Base-by-base conservation (phyloP, 2,888 invertebrate genomes). In the Andrena flavipes region DNA sequence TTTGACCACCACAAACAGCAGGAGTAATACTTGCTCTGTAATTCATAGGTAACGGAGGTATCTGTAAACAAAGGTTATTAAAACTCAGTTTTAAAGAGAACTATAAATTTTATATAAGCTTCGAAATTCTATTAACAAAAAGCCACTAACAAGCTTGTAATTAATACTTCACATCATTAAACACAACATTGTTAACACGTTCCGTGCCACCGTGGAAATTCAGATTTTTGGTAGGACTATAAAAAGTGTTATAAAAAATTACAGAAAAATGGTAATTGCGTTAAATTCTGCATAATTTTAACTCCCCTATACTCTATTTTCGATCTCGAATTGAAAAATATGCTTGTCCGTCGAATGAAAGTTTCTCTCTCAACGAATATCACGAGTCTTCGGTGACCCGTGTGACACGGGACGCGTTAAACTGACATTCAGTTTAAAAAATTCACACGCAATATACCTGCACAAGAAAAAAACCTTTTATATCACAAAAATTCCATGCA, bases 21-120 rank as follows among this genome's bases (percentile, higher is more conserved):
- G 82, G 74, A 68, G 80, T 59, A 87, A 84, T 73, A 76, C 86
- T 85, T 85, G 91, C 90, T 67, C 91, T 90, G 86, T 93, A 93
- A 88, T 93, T 92, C 81, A 92, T 89, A 82, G 93, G 94, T 77
- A 94, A 80, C 16, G 94, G 93, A 77, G 94, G 94, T 87, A 94
- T 94, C 94, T 94, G 84, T 42, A 76, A 69, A 56, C 65, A 23
- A 56, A 35, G 16, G 2, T 42, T 33, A 23, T 54, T 23, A 33
- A 49, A 20, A 65, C 35, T 23, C 68, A 73, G 60, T 70, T 16
- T 48, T 49, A 8, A 8, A 20, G 20, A 49, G 26, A 8, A 23
- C 20, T 7, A 16, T 23, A 16, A 29, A 13, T 69, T 10, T 51
- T 26, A 6, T 20, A 2, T 2, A 29, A 71, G 48, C 2, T 71